A percentile compares a stretch with the other conserved stretches of the same genome.
These are phyloP conservation scores for Fregata magnificens DNA, from an alignment of 2,113 vertebrate genomes.

Conservation along the genomic window DNA sequence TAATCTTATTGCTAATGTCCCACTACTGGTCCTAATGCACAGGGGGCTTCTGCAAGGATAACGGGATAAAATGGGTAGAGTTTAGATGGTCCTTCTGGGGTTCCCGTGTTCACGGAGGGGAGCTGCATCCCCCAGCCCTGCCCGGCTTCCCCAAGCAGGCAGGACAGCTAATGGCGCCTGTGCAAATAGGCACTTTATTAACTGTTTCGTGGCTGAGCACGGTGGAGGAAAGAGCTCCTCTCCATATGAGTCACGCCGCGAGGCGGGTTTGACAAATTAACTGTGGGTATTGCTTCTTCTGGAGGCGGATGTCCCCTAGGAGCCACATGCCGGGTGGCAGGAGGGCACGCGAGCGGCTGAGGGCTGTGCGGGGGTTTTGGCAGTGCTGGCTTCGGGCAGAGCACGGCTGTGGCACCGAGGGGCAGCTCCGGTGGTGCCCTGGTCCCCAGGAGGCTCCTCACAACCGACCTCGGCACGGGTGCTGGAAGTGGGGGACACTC, in stretches of 20 bases:
- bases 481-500: background rate
- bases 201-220: background rate
- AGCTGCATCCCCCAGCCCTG: background rate
- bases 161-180: background rate
- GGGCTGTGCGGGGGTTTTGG: rapidly evolving
- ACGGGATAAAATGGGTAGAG: rapidly evolving
- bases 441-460: background rate
- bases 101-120: rapidly evolving
- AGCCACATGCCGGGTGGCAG: background rate
- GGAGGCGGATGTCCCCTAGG: rapidly evolving
- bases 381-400: rapidly evolving
- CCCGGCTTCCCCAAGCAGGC: background rate
- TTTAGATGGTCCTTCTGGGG: background rate
- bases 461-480: rapidly evolving
- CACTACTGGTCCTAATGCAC: rapidly evolving
- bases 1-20: rapidly evolving
- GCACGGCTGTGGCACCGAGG: background rate
- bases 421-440: background rate
- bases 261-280: background rate
- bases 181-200: background rate
- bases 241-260: rapidly evolving
- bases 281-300: background rate
- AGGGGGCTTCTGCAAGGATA: background rate
- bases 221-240: background rate
- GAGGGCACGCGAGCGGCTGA: rapidly evolving